These are phyloP conservation scores for Chaetophractus vellerosus DNA, from an alignment of 2,797 vertebrate genomes.

Conservation along the genomic window DNA sequence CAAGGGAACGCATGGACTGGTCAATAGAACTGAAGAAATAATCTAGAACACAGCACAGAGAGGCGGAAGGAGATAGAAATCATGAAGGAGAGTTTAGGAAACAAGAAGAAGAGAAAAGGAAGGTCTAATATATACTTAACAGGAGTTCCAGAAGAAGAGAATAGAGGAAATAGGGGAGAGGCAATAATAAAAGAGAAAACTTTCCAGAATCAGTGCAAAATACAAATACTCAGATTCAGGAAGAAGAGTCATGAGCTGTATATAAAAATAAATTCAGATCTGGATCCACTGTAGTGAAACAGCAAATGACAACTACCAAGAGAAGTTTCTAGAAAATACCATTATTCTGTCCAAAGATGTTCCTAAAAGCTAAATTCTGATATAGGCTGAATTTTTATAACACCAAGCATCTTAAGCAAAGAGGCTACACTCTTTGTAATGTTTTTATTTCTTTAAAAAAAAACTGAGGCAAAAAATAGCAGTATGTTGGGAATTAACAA, in stretches of 20 bases:
- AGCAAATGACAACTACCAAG: background rate
- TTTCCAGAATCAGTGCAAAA: slow-evolving; percentile 1
- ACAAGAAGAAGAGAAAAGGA: background rate
- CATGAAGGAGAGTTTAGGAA: background rate
- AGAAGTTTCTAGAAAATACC: background rate
- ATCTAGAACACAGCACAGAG: background rate
- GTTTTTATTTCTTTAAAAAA: slow-evolving; percentile 45
- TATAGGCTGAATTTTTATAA: background rate
- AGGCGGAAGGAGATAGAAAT: background rate
- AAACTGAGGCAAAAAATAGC: background rate
- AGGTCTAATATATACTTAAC: background rate
- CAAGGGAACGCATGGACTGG: background rate
- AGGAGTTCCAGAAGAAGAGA: background rate
- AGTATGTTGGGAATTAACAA: slow-evolving; percentile 32
- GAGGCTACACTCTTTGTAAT: background rate
- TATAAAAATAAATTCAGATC: slow-evolving; percentile 22
- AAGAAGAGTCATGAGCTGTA: background rate
- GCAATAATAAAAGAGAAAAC: background rate
- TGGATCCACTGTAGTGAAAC: background rate
- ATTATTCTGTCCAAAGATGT: background rate
- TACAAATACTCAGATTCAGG: slow-evolving; percentile 42
- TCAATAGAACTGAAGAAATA: background rate
- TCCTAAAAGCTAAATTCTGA: background rate
- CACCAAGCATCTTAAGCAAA: slow-evolving; percentile 2
- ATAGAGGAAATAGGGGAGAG: background rate